Conservation (phyloP, 2,797 vertebrate genomes). For the Hephaestus fuliginosus region DNA sequence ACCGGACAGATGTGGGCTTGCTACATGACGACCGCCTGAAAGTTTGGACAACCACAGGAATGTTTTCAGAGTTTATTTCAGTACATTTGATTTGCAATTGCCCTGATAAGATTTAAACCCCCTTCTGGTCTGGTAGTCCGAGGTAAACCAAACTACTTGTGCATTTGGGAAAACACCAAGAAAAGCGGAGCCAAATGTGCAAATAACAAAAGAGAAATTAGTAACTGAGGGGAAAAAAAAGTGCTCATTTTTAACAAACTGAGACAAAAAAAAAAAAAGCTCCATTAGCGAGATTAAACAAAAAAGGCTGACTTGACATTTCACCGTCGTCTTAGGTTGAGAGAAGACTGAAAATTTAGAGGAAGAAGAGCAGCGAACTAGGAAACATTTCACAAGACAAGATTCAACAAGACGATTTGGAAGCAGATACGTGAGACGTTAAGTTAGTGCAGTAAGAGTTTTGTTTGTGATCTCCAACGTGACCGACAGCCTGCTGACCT, state of each 20-base stretch:
- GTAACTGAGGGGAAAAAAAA: not conserved
- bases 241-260: not conserved
- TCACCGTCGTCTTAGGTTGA: not conserved
- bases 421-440: not conserved
- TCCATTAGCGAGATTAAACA: not conserved
- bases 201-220: not conserved
- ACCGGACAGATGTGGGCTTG: not conserved
- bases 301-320: not conserved
- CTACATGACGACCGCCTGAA: not conserved
- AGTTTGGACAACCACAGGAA: conserved; percentile 20
- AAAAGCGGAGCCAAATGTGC: not conserved
- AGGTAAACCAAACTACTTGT: not conserved
- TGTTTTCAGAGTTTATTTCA: conserved; percentile 25
- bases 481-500: not conserved
- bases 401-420: not conserved
- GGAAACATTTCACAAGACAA: not conserved
- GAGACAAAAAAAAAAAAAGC: not conserved
- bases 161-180: conserved; percentile 2
- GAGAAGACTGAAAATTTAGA: not conserved
- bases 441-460: not conserved
- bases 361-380: not conserved
- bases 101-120: not conserved
- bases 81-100: conserved; percentile 5
- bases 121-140: not conserved
- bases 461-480: not conserved